Base-by-base conservation (phyloP, 2,888 invertebrate species). In the Halocaridina rubra region DNA sequence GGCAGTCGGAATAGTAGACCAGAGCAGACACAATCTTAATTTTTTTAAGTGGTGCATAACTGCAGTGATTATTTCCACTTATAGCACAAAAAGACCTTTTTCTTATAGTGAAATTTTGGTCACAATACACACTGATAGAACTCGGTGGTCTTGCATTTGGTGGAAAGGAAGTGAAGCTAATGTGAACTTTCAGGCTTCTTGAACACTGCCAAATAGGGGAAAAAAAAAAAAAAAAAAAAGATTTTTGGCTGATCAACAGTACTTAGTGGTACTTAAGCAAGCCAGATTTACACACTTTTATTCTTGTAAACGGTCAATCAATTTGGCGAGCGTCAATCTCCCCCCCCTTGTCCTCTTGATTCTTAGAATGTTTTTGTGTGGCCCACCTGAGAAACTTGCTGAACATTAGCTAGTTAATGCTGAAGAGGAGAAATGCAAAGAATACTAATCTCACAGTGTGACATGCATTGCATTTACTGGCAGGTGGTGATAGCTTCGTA, bases 401-500 rank as follows among this genome's bases (percentile, higher is more conserved):
- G 33, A 64, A 7, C 16, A 16, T 24, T 32, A 5, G 61, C 27
- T 29, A 19, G 29, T 19, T 46, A 46, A 29, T 80, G 69, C 19
- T 13, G 24, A 19, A 53, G 19, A 19, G 16, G 53, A 53, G 19
- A 19, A 13, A 27, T 13, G 64, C 16, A 27, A 10, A n/a, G 10
- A 32, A 30, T 8, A 13, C 29, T 16, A 69, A 19, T 29, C 29
- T 13, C 30, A 32, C 32, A 46, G 24, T 16, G 27, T 22, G 30
- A 29, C n/a, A n/a, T n/a, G n/a, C n/a, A n/a, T n/a, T n/a, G n/a
- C n/a, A n/a, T 33, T 4, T 53, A 39, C 16, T 71, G 71, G 77
- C 29, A 22, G 61, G 30, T 30, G 19, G 69, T 80, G 79, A 69
- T 80, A 80, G 69, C 79, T 80, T 71, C 69, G 71, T 57, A 27